These are phyloP conservation scores for Crepidodera aurea DNA, from an alignment of 2,888 invertebrate species.

Conservation along the genomic window DNA sequence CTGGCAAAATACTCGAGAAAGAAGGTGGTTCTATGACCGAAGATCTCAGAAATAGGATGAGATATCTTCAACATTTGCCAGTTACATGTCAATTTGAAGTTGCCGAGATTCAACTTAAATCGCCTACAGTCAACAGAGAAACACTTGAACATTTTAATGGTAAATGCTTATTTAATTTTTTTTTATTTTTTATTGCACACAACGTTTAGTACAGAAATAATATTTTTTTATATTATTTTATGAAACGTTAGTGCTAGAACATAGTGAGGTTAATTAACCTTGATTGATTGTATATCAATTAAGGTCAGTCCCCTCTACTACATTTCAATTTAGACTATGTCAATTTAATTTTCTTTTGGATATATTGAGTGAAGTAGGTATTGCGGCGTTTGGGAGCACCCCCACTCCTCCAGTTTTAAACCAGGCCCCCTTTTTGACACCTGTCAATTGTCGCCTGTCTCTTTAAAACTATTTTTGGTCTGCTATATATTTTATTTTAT, in stretches of 20 bases:
- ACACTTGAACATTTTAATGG: constrained; percentile 76
- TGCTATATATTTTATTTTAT: too few species aligned
- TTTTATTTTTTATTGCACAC: background rate
- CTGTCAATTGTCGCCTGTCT: too few species aligned
- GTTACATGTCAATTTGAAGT: constrained; percentile 90
- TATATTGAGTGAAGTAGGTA: too few species aligned
- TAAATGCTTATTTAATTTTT: constrained; percentile 52
- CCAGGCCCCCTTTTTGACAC: too few species aligned
- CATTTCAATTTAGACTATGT: constrained; percentile 35
- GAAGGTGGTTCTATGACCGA: constrained; percentile 87
- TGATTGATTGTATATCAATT: constrained; percentile 45
- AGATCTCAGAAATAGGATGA: constrained; percentile 77
- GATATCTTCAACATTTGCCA: constrained; percentile 87
- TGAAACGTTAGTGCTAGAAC: constrained; percentile 51
- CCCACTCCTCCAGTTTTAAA: too few species aligned
- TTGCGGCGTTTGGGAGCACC: too few species aligned
- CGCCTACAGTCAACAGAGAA: constrained; percentile 74
- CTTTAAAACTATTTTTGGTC: too few species aligned
- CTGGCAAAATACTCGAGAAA: constrained; percentile 84
- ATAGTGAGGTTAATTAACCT: constrained; percentile 57
- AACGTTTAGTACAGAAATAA: constrained; percentile 8
- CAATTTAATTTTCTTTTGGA: too few species aligned
- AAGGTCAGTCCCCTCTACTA: constrained; percentile 59
- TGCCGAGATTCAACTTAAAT: constrained; percentile 83
- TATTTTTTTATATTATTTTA: background rate